Evolutionary conservation across 2,888 invertebrate genomes (phyloP), one percentile per base, ranked within the genome.

Genomic region (Rotaria socialis): DNA sequence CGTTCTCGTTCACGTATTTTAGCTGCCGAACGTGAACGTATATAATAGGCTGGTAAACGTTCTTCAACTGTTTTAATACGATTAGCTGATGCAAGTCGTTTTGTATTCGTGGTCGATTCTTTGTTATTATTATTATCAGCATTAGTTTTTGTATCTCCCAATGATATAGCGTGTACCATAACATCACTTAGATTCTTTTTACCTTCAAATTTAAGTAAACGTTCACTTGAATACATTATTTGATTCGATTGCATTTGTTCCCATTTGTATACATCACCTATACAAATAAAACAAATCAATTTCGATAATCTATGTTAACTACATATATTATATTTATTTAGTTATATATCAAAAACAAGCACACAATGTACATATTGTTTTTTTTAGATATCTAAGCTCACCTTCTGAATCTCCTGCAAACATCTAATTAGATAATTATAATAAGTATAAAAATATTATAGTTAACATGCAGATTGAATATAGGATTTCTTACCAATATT

Each of bases 171-270:
- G 11, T 80, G 43, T 0, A 80, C 47, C 8, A 80, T 24, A 3
- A 41, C 2, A 24, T 22, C 80, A 24, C 24, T 80, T n/a, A 80
- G 3, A 47, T 43, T 41, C 11, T 80, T 80, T 80, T 43, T 80
- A 27, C 56, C 35, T 52, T 86, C 86, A 84, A 85, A 85, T 86
- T 86, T 86, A 6, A 85, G 55, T 43, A 86, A 84, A 58, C 58
- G 75, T 58, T 86, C 86, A 27, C 55, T 85, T 22, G 74, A 58
- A 89, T 90, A 91, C 90, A 91, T 90, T 87, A 91, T 90, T 88
- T 89, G 90, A 88, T 91, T 91, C 16, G 90, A 90, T 88, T 91
- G 91, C 90, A 90, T 90, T 67, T 90, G 88, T 88, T 91, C 91
- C 91, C 91, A 91, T 88, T 91, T 91, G 35, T 89, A 89, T 67